Percentiles rank a stretch among this genome's conserved stretches.
Conservation (phyloP, 2,797 vertebrate genomes). For the Danionella dracula region DNA sequence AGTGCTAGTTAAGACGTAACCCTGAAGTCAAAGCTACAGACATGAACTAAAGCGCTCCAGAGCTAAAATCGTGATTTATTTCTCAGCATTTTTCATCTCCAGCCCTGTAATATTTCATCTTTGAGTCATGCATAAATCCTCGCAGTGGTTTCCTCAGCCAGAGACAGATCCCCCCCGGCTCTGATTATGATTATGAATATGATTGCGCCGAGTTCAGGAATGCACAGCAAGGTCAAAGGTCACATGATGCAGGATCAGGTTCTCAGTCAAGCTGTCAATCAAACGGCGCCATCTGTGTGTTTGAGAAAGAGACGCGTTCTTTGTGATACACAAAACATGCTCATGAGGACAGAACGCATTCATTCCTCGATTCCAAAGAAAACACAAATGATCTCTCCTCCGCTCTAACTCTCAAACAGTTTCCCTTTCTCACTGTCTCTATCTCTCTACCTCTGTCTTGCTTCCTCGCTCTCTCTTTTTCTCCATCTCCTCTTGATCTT, state of each 20-base stretch:
- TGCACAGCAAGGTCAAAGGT: neutral
- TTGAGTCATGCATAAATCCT: neutral
- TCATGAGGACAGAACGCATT: too few relatives aligned
- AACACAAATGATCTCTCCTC: neutral
- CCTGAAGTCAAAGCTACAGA: neutral
- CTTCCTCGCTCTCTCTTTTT: conserved; percentile 1
- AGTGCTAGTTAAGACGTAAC: too few relatives aligned
- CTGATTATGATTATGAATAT: neutral
- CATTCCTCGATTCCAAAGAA: too few relatives aligned
- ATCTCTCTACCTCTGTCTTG: too few relatives aligned
- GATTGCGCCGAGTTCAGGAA: neutral
- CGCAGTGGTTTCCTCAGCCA: neutral
- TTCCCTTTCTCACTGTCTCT: too few relatives aligned
- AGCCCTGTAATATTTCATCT: neutral
- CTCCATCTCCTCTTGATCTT: too few relatives aligned
- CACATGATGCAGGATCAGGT: neutral
- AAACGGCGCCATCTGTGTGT: too few relatives aligned
- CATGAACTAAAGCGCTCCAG: neutral
- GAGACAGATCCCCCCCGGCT: neutral
- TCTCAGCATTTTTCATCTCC: too few relatives aligned
- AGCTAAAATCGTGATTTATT: neutral
- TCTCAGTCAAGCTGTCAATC: neutral
- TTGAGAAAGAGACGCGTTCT: too few relatives aligned
- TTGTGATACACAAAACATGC: too few relatives aligned
- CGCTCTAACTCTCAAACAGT: too few relatives aligned